A percentile compares a stretch with the other conserved stretches of the same genome.
phyloP scores from a whole-genome alignment of 2,888 invertebrate species.

The Himalopsyche anomala region DNA sequence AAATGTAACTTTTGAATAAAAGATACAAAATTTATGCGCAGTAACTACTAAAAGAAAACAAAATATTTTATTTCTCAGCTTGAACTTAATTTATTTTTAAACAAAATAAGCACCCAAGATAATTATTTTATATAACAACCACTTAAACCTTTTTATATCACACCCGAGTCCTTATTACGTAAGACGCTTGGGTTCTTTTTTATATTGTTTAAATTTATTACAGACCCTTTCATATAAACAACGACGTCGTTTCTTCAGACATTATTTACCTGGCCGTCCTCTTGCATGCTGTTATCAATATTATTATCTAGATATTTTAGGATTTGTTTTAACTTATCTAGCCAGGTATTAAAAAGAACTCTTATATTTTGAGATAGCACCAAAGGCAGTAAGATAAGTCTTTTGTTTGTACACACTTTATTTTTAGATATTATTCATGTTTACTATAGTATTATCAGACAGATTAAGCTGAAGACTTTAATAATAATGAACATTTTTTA shows the following conservation, averaged over 20 bases:
- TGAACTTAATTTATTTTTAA: not conserved
- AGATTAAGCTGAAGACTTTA: too few species aligned
- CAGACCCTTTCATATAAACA: constrained; percentile 32
- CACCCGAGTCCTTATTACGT: constrained; percentile 28
- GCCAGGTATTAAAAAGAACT: constrained; percentile 23
- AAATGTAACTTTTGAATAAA: too few species aligned
- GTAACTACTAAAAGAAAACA: too few species aligned
- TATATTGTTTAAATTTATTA: constrained; percentile 16
- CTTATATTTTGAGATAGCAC: constrained; percentile 8
- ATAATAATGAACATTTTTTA: not conserved
- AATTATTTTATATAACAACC: constrained; percentile 32
- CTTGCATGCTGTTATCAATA: constrained; percentile 1
- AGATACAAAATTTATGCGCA: too few species aligned
- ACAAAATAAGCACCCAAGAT: not conserved
- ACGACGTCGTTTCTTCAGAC: not conserved
- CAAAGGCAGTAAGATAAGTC: constrained; percentile 15
- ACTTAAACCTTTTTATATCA: constrained; percentile 40
- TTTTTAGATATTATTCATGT: not conserved
- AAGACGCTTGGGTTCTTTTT: not conserved
- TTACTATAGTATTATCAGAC: not conserved
- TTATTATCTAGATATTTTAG: constrained; percentile 24
- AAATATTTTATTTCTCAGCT: too few species aligned
- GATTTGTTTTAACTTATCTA: constrained; percentile 5
- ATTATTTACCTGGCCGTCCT: constrained; percentile 14
- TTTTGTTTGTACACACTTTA: constrained; percentile 10